Base-by-base conservation (phyloP, 1,140 invertebrate species). In the Zaprionus davidi region DNA sequence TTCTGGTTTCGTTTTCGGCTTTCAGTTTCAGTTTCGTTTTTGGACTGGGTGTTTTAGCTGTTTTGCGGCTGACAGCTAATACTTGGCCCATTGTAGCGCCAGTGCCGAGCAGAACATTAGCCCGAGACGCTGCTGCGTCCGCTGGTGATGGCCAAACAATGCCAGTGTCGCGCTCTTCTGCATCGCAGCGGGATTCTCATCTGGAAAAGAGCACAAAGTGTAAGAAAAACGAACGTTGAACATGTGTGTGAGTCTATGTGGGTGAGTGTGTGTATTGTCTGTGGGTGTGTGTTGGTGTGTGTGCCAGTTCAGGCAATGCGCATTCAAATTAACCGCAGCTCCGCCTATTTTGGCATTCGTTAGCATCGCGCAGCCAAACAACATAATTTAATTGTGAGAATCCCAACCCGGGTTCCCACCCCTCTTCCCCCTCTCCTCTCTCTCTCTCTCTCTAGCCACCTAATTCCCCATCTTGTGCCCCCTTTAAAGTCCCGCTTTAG, bases 131-230 rank as follows among this genome's bases (percentile, higher is more conserved):
- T 62, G 36, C 44, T 68, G 53, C 44, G 28, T 64, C 41, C 41
- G 41, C n/a, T 44, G 41, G 38, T 53, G 20, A 22, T 65, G 66
- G 51, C 31, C 63, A n/a, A 26, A 63, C 58, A 71, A 64, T 46
- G 74, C 58, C 58, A 51, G 57, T 22, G 28, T 38, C 20, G 66
- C 70, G 68, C 90, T 91, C 73, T 92, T 92, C 69, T 92, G 90
- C 90, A 92, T 92, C 57, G 90, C 90, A 49, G 90, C 90, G 53
- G 90, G 90, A 63, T 88, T 92, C 72, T 92, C 90, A 88, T 92
- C 90, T 92, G 87, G 11, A 91, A 91, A 78, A 68, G 31, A 62
- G 24, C 65, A 82, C 55, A 82, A 74, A 59, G 71, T 68, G 65
- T 36, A 72, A 36, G 20, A 53, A 11, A 56, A 57, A 41, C 34